A percentile compares a stretch with the other conserved stretches of the same genome.
Conservation (phyloP, 2,797 vertebrate genomes). For the Diceros bicornis region DNA sequence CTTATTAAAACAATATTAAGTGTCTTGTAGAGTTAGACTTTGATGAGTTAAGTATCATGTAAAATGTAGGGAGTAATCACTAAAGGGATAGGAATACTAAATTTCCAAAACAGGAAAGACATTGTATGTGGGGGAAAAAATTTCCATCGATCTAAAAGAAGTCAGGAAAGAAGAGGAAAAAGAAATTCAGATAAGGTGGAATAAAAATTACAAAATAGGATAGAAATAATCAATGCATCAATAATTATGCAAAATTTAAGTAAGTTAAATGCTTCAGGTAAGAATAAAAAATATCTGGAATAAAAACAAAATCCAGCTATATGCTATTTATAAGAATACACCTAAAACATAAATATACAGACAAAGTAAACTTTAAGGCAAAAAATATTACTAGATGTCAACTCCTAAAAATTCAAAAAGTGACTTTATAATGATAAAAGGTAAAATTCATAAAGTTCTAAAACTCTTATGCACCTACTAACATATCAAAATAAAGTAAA, state of each 20-base stretch:
- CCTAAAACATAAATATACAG: background rate
- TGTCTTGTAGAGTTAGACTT: background rate
- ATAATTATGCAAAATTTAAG: slow-evolving; percentile 54
- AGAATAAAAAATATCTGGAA: background rate
- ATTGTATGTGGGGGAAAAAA: background rate
- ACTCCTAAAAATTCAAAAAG: background rate
- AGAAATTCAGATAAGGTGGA: background rate
- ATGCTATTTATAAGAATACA: background rate
- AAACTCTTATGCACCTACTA: background rate
- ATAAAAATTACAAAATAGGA: slow-evolving; percentile 4
- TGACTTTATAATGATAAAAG: background rate
- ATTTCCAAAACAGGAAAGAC: slow-evolving; percentile 38
- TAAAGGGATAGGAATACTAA: background rate
- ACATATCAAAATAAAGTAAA: slow-evolving; percentile 3
- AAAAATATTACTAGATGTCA: background rate
- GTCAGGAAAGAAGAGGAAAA: background rate
- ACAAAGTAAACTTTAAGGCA: slow-evolving; percentile 12
- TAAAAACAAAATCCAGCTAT: background rate
- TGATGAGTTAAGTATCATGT: background rate
- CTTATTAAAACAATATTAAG: background rate
- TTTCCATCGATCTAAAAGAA: slow-evolving; percentile 1
- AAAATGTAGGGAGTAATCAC: background rate
- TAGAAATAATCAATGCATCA: background rate
- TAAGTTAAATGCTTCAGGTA: background rate
- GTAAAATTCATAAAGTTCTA: slow-evolving; percentile 49